These are phyloP conservation scores for Hyposoter dolosus DNA, from an alignment of 2,888 invertebrate species.

Conservation along the genomic window DNA sequence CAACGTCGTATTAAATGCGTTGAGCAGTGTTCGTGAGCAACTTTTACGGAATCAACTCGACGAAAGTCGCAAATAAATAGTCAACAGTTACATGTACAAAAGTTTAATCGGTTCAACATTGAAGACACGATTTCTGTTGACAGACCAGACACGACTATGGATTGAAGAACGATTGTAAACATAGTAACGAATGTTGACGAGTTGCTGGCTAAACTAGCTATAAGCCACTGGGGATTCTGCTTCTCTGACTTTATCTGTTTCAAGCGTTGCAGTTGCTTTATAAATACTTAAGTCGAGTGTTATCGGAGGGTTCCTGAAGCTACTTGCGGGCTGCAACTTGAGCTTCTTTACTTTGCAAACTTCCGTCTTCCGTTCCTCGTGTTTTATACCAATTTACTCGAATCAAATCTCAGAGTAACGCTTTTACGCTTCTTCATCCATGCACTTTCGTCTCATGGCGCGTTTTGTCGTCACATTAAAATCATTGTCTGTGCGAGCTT, in stretches of 20 bases:
- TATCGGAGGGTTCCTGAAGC: slow-evolving; percentile 55
- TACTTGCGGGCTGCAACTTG: slow-evolving; percentile 14
- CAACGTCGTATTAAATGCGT: not conserved
- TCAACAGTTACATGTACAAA: slow-evolving; percentile 22
- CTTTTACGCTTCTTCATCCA: slow-evolving; percentile 22
- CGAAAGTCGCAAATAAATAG: not conserved
- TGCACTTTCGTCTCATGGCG: slow-evolving; percentile 16
- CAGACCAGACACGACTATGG: not conserved
- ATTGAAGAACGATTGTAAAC: slow-evolving; percentile 31
- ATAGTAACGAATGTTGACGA: slow-evolving; percentile 29
- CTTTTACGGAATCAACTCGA: not conserved
- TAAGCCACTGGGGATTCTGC: not conserved
- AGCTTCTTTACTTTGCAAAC: slow-evolving; percentile 65
- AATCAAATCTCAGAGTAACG: slow-evolving; percentile 42
- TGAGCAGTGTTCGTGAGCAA: not conserved
- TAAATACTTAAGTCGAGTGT: slow-evolving; percentile 67
- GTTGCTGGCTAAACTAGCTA: slow-evolving; percentile 9
- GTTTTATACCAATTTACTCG: slow-evolving; percentile 44
- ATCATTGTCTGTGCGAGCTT: not conserved
- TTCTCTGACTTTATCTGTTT: slow-evolving; percentile 23
- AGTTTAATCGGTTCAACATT: slow-evolving; percentile 26
- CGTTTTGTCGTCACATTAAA: not conserved
- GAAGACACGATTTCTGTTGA: slow-evolving; percentile 26
- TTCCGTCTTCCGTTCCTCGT: slow-evolving; percentile 43
- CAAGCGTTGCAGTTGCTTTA: slow-evolving; percentile 48